Evolutionary conservation across 2,797 vertebrate species (phyloP), one percentile per base, ranked within the genome.

Genomic region (Microchirus variegatus): DNA sequence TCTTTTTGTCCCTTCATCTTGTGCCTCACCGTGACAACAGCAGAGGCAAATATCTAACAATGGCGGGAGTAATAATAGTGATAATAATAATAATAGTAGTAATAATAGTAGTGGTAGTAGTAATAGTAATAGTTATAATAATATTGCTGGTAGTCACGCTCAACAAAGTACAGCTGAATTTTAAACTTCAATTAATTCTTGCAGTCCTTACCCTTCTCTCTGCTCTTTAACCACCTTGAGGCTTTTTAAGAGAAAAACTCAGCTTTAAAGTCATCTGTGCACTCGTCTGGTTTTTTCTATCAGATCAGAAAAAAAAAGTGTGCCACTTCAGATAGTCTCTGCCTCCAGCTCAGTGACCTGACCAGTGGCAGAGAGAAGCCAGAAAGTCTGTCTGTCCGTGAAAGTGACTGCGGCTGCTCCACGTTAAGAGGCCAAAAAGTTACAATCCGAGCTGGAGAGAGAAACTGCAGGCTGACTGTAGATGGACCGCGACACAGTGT

Each of bases 11-110:
- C 45, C 52, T 70, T 80, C 67, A 82, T 75, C 62, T 49, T 58
- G 14, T 1, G 6, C 38, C 40, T 19, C 10, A 68, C 68, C 56
- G 59, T 26, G 10, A 70, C 62, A 66, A 51, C 38, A 67, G n/a
- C 26, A 50, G 31, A 1, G 42, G 31, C 37, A 49, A 43, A 46
- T 10, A 57, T 55, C 60, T 70, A 78, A 9, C 26, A 51, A 67
- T 50, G 14, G 35, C 44, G 16, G 22, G 54, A 70, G 59, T 73
- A 81, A 67, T 71, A 84, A 45, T 73, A 71, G 45, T 75, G 31
- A n/a, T 80, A 86, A 17, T 88, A 83, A 17, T 88, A 83, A 17
- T 89, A 84, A 2, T 88, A 85, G 17, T 86, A 85, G 0, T 82
- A 84, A 0, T 86, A 88, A 6, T 83, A 88, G 3, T 86, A 88